Percentiles rank a stretch among this genome's conserved stretches.
Conservation (phyloP, 2,113 vertebrate species). For the Muntiacus reevesi region DNA sequence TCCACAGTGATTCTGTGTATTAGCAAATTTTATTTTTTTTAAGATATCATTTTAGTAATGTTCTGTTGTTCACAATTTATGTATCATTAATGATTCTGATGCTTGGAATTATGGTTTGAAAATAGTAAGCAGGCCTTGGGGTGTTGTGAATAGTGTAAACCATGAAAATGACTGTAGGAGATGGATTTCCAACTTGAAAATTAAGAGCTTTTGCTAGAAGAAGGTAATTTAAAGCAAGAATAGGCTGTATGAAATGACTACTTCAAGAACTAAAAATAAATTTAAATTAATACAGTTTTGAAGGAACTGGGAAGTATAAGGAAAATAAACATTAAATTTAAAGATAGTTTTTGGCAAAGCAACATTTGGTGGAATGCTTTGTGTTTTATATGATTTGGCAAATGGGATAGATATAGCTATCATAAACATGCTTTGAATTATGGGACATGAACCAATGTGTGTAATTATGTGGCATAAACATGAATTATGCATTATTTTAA, state of each 20-base stretch:
- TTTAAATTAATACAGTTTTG: not conserved
- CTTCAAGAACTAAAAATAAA: not conserved
- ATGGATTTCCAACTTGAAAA: not conserved
- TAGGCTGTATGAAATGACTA: not conserved
- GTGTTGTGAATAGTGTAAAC: not conserved
- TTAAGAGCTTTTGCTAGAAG: not conserved
- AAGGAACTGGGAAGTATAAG: not conserved
- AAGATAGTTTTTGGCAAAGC: not conserved
- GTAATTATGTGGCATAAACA: not conserved
- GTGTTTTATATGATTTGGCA: not conserved
- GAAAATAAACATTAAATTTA: not conserved
- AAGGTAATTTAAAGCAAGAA: not conserved
- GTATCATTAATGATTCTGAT: not conserved
- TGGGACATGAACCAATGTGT: not conserved
- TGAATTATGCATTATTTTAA: not conserved
- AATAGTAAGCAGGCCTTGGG: conserved; percentile 18
- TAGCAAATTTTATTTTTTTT: not conserved
- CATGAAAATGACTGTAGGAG: not conserved
- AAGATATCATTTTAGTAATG: not conserved
- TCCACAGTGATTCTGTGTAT: not conserved
- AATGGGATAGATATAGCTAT: not conserved
- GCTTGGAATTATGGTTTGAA: conserved; percentile 16
- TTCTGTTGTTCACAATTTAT: not conserved
- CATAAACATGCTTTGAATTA: conserved; percentile 4
- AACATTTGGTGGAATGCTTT: not conserved